phyloP scores from a whole-genome alignment of 2,113 vertebrate genomes.

The Lycaon pictus region DNA sequence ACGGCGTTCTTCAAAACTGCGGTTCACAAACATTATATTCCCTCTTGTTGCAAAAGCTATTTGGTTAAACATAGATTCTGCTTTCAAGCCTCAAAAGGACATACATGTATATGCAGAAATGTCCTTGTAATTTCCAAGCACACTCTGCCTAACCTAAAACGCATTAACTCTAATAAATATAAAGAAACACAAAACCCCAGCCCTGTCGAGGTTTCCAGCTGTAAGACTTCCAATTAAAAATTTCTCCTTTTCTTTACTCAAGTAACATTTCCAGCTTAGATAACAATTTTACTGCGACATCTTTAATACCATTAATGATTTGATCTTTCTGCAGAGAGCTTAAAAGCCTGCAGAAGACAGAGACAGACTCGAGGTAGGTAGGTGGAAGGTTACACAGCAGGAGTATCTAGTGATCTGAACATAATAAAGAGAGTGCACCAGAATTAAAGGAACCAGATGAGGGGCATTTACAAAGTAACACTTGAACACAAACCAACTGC shows the following conservation, averaged over 20 bases:
- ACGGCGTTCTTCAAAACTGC: neutral
- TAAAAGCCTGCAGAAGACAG: slow-evolving; percentile 70
- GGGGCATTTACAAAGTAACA: slow-evolving; percentile 70
- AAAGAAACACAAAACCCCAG: slow-evolving; percentile 59
- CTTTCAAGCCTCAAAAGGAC: slow-evolving; percentile 46
- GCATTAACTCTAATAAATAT: slow-evolving; percentile 72
- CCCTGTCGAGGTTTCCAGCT: slow-evolving; percentile 72
- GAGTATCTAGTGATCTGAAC: slow-evolving; percentile 82
- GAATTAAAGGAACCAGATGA: slow-evolving; percentile 80
- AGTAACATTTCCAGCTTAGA: slow-evolving; percentile 75
- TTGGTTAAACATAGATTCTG: neutral
- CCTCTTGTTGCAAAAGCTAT: slow-evolving; percentile 45
- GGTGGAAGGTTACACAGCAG: slow-evolving; percentile 83
- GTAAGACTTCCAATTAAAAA: slow-evolving; percentile 84
- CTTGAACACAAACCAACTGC: slow-evolving; percentile 73
- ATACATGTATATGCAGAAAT: slow-evolving; percentile 28
- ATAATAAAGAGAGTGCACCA: slow-evolving; percentile 64
- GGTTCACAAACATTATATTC: neutral
- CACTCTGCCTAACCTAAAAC: slow-evolving; percentile 39
- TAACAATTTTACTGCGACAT: slow-evolving; percentile 75
- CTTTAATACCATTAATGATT: slow-evolving; percentile 84
- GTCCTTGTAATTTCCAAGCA: slow-evolving; percentile 55
- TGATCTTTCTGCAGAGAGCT: slow-evolving; percentile 82
- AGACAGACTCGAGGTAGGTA: slow-evolving; percentile 64
- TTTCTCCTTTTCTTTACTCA: slow-evolving; percentile 69